Base-by-base conservation (phyloP, 2,888 invertebrate species). In the Archaeoteleia sp. region DNA sequence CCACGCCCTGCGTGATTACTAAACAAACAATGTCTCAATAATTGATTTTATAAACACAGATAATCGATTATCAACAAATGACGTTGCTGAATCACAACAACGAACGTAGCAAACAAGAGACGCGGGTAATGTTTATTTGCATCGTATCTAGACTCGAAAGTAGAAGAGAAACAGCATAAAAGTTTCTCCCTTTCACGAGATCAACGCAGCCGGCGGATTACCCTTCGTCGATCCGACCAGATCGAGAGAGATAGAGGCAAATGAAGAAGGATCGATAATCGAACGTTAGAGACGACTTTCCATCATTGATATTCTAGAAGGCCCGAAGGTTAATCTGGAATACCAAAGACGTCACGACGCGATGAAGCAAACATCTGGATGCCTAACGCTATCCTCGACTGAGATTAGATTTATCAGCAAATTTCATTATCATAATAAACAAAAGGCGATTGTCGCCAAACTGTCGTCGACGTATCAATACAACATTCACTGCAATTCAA, bases 251-350 rank as follows among this genome's bases (percentile, higher is more conserved):
- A 29, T 10, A 20, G 53, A 7, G 6, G 15, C 15, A 53, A 30
- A 51, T 15, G n/a, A 34, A 40, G 62, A 49, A 39, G 37, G 17
- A 25, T 35, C 58, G 54, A 20, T 20, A 20, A 66, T 57, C 39
- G 49, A 17, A 32, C 34, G 46, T 58, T 57, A 69, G 49, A 60
- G 67, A 60, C 61, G 57, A 61, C 63, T 65, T 63, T 68, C 54
- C 66, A 66, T 43, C 51, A 69, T 70, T 69, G 61, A 65, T 67
- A 70, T 69, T 71, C 67, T 43, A 62, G 66, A 57, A 62, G 58
- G 53, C 57, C 54, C 46, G 66, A 70, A 67, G 57, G 65, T 66
- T 71, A 68, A 66, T 67, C 65, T 54, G 60, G 61, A 67, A 71
- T 67, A 65, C 67, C 65, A 66, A 68, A 61, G 63, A 53, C 57